phyloP scores from a whole-genome alignment of 2,888 invertebrate species.

The Ethmia dodecea region DNA sequence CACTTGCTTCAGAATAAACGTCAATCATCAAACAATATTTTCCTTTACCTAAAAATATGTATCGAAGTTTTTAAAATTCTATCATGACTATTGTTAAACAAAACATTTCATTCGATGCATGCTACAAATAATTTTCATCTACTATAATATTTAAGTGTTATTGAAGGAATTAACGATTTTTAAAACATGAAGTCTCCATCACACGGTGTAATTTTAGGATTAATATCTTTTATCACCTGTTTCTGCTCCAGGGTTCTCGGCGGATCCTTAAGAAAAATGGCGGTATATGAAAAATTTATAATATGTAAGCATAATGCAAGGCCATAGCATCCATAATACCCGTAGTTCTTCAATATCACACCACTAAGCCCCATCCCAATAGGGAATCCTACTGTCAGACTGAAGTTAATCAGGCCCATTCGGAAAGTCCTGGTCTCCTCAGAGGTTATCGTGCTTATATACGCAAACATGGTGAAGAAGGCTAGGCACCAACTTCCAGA shows the following conservation, averaged over 20 bases:
- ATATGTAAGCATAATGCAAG: conserved; percentile 81
- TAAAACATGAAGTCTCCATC: too few relatives aligned
- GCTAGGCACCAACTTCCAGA: conserved; percentile 90
- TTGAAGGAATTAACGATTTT: background rate
- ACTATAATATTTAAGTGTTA: too few relatives aligned
- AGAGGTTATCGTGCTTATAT: conserved; percentile 88
- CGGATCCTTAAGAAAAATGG: conserved; percentile 81
- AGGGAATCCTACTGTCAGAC: conserved; percentile 90
- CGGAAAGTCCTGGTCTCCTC: conserved; percentile 87
- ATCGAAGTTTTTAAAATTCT: too few relatives aligned
- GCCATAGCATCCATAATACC: conserved; percentile 87
- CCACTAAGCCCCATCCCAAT: conserved; percentile 92
- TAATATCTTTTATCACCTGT: conserved; percentile 30
- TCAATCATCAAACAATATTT: too few relatives aligned
- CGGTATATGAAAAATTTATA: conserved; percentile 81
- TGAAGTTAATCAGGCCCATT: conserved; percentile 90
- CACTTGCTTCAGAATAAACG: too few relatives aligned
- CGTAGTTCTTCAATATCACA: conserved; percentile 80
- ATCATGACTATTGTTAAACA: too few relatives aligned
- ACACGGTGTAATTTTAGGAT: background rate
- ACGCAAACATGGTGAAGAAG: conserved; percentile 89
- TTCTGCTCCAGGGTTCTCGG: conserved; percentile 46
- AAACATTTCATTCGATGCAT: too few relatives aligned
- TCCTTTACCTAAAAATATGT: too few relatives aligned
- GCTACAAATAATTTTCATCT: too few relatives aligned